phyloP scores from a whole-genome alignment of 2,113 vertebrate species.

The Thamnaconus septentrionalis region DNA sequence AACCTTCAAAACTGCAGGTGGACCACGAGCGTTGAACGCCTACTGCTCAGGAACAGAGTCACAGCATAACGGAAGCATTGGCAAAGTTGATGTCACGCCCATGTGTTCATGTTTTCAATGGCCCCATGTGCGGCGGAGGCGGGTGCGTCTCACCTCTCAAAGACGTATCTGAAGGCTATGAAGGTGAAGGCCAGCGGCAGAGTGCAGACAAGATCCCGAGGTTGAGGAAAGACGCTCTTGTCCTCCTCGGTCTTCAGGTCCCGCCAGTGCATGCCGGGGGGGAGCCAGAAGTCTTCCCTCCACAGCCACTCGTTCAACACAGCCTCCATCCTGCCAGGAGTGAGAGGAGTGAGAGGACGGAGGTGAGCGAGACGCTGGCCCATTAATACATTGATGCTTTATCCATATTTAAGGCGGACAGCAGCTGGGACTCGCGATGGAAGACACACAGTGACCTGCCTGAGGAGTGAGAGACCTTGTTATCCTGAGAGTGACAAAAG shows the following conservation, averaged over 20 bases:
- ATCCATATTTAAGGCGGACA: slow-evolving; percentile 34
- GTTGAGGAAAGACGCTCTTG: slow-evolving; percentile 72
- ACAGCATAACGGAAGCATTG: too few relatives aligned
- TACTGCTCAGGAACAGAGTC: too few relatives aligned
- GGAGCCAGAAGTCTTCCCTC: slow-evolving; percentile 85
- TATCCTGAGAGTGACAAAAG: too few relatives aligned
- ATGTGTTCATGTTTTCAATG: too few relatives aligned
- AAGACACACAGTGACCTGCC: slow-evolving; percentile 1
- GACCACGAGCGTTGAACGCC: too few relatives aligned
- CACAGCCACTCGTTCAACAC: slow-evolving; percentile 85
- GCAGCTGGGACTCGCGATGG: background rate
- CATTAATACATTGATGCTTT: slow-evolving; percentile 34
- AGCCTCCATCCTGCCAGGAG: slow-evolving; percentile 77
- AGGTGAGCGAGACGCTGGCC: slow-evolving; percentile 6
- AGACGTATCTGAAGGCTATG: slow-evolving; percentile 75
- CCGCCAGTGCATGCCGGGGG: slow-evolving; percentile 82
- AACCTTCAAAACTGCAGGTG: too few relatives aligned
- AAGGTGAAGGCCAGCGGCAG: slow-evolving; percentile 82
- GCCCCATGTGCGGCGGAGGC: background rate
- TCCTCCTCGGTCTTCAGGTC: slow-evolving; percentile 77
- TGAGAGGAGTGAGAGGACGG: slow-evolving; percentile 1
- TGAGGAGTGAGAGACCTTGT: too few relatives aligned
- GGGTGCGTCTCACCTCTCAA: slow-evolving; percentile 82
- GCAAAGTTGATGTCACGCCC: too few relatives aligned
- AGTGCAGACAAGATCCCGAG: slow-evolving; percentile 79